Evolutionary conservation across 2,797 vertebrate species (phyloP), one percentile per base, ranked within the genome.

Genomic region (Caiman crocodilus): DNA sequence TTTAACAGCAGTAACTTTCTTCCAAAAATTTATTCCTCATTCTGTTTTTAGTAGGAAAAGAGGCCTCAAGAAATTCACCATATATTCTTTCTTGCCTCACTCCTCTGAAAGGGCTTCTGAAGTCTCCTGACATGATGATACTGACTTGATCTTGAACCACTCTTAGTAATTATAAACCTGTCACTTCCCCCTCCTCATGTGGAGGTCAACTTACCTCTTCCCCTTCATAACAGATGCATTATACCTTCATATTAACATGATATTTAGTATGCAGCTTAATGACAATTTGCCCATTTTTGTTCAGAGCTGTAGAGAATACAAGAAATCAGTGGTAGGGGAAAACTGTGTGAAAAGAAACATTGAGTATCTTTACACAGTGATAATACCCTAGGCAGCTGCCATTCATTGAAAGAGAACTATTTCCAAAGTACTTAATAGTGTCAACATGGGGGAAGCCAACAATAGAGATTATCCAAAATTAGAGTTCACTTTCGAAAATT

Each of bases 261-360:
- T 55, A 4, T 25, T 95, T 83, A 60, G 90, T 79, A 63, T 88
- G 71, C 88, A 67, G 26, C 6, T 28, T 60, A 26, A 92, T 91
- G 0, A 1, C 5, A 74, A 89, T 50, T 50, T 50, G 42, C 84
- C 12, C 10, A 91, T 14, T 57, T 5, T 4, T 80, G 12, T 84
- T 26, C 20, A 15, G 3, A 84, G 26, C 13, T 60, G 30, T 57
- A 64, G 32, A 64, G 28, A 80, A 61, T 75, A 73, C 14, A 77
- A 11, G 5, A 83, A 3, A 3, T 25, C 58, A 57, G 50, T n/a
- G 26, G 10, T 4, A 65, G 12, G 16, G 67, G 35, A 56, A 56
- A 83, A 74, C 23, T 30, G 1, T 2, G 50, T 17, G 30, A 9
- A 20, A 69, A 67, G 32, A 9, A 50, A n/a, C 4, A 32, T 15